These are phyloP conservation scores for Mycetomoellerius zeteki DNA, from an alignment of 1,140 invertebrate species.

Conservation along the genomic window DNA sequence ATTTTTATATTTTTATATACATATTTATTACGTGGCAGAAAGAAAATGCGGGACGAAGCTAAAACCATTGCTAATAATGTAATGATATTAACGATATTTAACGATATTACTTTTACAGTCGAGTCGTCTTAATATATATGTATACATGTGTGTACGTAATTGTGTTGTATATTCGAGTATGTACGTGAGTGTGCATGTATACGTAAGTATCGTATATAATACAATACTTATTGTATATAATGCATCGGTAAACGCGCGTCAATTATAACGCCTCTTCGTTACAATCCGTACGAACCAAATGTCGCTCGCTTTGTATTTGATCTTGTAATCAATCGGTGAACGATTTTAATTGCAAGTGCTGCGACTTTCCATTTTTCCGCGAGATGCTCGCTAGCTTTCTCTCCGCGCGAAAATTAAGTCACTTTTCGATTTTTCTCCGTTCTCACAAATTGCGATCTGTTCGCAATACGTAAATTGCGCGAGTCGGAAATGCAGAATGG, in stretches of 20 bases:
- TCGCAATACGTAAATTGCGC: background rate
- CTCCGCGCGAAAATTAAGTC: slow-evolving; percentile 7
- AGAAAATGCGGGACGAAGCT: slow-evolving; percentile 34
- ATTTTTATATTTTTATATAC: slow-evolving; percentile 62
- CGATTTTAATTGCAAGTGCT: slow-evolving; percentile 13
- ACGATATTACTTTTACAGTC: slow-evolving; percentile 47
- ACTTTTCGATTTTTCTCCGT: background rate
- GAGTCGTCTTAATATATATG: slow-evolving; percentile 55
- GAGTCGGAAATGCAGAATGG: slow-evolving; percentile 17
- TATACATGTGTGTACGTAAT: slow-evolving; percentile 32
- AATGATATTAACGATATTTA: slow-evolving; percentile 27
- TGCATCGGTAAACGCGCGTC: slow-evolving; percentile 8
- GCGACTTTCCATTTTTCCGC: slow-evolving; percentile 48
- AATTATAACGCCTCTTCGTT: slow-evolving; percentile 28
- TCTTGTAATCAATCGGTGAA: background rate
- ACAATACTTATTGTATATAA: background rate
- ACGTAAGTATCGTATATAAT: background rate
- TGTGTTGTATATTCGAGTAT: background rate
- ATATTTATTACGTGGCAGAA: slow-evolving; percentile 57
- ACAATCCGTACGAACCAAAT: background rate
- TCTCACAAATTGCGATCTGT: background rate
- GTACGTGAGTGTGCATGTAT: background rate
- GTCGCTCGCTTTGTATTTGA: background rate
- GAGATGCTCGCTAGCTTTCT: slow-evolving; percentile 18
- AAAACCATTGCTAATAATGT: slow-evolving; percentile 45